A percentile compares a stretch with the other conserved stretches of the same genome.
Conservation (phyloP, 2,888 invertebrate genomes). For the Cryptocheilus praepositus region DNA sequence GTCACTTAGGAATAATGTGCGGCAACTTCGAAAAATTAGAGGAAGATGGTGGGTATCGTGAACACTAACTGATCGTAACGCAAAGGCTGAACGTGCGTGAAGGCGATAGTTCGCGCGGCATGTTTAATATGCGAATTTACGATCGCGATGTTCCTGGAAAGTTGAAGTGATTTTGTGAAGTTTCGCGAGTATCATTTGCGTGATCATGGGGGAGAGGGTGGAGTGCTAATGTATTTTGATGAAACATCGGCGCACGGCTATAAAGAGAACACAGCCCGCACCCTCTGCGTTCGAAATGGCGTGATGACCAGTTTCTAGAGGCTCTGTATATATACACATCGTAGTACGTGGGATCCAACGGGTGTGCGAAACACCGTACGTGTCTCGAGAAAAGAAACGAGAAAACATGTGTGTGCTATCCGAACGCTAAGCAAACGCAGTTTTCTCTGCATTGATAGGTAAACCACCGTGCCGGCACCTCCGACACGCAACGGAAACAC, state of each 20-base stretch:
- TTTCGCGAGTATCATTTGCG: conserved; percentile 12
- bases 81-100: neutral
- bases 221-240: conserved; percentile 42
- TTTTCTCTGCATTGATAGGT: too few species aligned
- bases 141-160: neutral
- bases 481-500: too few species aligned
- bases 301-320: conserved; percentile 1
- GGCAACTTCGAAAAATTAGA: too few species aligned
- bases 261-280: conserved; percentile 38
- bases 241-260: conserved; percentile 46
- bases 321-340: neutral
- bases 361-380: conserved; percentile 14
- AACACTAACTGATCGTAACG: too few species aligned
- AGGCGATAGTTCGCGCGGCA: neutral
- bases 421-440: conserved; percentile 6
- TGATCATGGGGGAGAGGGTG: neutral
- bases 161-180: conserved; percentile 12
- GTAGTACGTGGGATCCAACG: conserved; percentile 15
- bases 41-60: too few species aligned
- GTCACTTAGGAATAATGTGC: too few species aligned
- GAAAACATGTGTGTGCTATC: conserved; percentile 3
- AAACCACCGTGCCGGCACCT: too few species aligned
- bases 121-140: neutral
- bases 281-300: conserved; percentile 30
- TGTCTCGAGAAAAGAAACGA: conserved; percentile 11